These are phyloP conservation scores for Linepithema humile DNA, from an alignment of 1,140 invertebrate genomes.

Conservation along the genomic window DNA sequence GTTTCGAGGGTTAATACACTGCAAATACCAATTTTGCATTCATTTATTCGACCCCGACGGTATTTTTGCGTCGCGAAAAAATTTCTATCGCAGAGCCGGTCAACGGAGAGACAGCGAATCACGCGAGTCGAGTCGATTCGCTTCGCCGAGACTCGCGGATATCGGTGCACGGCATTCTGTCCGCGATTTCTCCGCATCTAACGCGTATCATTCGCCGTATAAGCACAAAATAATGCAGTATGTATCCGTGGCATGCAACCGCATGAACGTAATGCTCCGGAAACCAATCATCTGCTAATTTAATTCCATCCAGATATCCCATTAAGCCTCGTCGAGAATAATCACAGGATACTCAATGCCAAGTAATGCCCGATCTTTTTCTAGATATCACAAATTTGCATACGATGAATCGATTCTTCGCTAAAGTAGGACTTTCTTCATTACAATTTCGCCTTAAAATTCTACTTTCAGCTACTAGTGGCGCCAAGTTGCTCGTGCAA, in stretches of 20 bases:
- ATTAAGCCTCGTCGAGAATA: neutral
- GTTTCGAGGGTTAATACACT: too few relatives aligned
- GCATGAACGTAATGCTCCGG: neutral
- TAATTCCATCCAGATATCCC: neutral
- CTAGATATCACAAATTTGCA: neutral
- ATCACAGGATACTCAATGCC: neutral
- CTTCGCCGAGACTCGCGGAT: neutral
- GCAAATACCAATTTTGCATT: neutral
- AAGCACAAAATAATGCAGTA: neutral
- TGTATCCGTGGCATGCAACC: neutral
- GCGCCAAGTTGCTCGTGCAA: too few relatives aligned
- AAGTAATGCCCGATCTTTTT: neutral
- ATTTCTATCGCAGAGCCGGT: neutral
- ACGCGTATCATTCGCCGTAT: slow-evolving; percentile 2
- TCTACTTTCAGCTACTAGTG: neutral
- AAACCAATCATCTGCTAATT: neutral
- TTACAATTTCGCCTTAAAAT: neutral
- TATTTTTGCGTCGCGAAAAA: neutral
- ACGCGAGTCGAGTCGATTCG: slow-evolving; percentile 24
- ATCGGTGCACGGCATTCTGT: neutral
- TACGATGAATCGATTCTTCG: neutral
- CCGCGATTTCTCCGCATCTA: slow-evolving; percentile 18
- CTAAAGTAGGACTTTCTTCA: neutral
- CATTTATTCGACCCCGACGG: neutral
- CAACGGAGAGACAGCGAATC: slow-evolving; percentile 11